Conservation (phyloP, 2,888 invertebrate species). For the Callosobruchus maculatus region DNA sequence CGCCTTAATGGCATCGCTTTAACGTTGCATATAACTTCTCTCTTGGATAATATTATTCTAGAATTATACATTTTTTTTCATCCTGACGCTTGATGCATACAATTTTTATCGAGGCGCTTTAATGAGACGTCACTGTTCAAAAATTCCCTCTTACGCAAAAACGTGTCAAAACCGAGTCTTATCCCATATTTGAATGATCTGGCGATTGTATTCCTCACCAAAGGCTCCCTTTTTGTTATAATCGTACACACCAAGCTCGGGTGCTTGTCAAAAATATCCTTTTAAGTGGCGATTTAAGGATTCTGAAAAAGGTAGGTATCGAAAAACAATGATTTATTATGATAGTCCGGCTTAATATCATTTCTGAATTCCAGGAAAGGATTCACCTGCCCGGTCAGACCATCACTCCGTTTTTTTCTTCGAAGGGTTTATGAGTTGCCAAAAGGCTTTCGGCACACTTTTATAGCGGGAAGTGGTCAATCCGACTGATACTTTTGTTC, state of each 20-base stretch:
- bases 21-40: too few species aligned
- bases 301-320: neutral
- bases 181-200: neutral
- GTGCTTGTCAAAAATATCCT: neutral
- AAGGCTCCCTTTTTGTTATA: neutral
- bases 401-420: neutral
- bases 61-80: too few species aligned
- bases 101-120: too few species aligned
- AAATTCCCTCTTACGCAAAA: neutral
- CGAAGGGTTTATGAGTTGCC: neutral
- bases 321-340: slow-evolving; percentile 1
- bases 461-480: neutral
- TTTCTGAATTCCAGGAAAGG: neutral
- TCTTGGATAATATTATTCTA: too few species aligned
- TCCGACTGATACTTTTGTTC: neutral
- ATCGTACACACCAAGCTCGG: neutral
- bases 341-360: neutral
- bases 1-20: too few species aligned
- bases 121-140: too few species aligned
- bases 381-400: neutral
- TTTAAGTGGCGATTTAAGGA: neutral
- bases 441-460: slow-evolving; percentile 1
- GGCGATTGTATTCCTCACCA: neutral
- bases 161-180: neutral
- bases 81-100: too few species aligned